A percentile compares a stretch with the other conserved stretches of the same genome.
Conservation (phyloP, 1,140 invertebrate species). For the Drosophila bipectinata region DNA sequence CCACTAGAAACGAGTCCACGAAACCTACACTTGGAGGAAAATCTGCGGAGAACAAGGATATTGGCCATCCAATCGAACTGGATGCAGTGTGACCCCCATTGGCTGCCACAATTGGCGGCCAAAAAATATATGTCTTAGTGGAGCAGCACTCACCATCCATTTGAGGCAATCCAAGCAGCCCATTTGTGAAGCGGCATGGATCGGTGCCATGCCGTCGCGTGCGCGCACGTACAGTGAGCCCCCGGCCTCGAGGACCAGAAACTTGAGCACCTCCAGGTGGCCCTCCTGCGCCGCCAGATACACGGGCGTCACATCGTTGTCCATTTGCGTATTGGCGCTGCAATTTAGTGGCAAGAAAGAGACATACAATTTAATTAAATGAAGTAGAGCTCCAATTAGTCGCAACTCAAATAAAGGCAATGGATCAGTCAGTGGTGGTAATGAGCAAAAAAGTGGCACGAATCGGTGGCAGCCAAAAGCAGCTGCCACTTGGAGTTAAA, state of each 20-base stretch:
- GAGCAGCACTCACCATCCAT: slow-evolving; percentile 90
- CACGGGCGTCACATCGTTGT: slow-evolving; percentile 94
- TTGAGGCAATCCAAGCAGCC: slow-evolving; percentile 93
- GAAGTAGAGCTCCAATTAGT: slow-evolving; percentile 18
- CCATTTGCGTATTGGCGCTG: slow-evolving; percentile 94
- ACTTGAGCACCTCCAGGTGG: slow-evolving; percentile 92
- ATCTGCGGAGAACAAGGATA: slow-evolving; percentile 12
- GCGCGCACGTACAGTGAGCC: slow-evolving; percentile 90
- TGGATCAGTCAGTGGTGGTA: slow-evolving; percentile 3
- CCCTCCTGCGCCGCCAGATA: slow-evolving; percentile 95
- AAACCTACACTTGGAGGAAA: slow-evolving; percentile 35
- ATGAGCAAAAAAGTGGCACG: slow-evolving; percentile 48
- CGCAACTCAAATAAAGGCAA: neutral
- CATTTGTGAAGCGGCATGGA: slow-evolving; percentile 94
- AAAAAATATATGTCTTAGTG: slow-evolving; percentile 10
- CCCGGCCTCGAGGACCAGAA: slow-evolving; percentile 91
- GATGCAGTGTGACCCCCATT: slow-evolving; percentile 35
- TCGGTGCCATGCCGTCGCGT: slow-evolving; percentile 94
- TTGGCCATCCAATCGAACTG: too few species aligned
- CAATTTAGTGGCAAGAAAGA: neutral
- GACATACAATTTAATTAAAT: neutral
- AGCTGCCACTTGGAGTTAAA: neutral
- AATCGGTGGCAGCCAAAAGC: slow-evolving; percentile 13
- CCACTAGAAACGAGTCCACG: neutral
- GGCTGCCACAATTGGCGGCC: neutral